These are phyloP conservation scores for Hipposideros larvatus DNA, from an alignment of 2,797 vertebrate species.

Conservation along the genomic window DNA sequence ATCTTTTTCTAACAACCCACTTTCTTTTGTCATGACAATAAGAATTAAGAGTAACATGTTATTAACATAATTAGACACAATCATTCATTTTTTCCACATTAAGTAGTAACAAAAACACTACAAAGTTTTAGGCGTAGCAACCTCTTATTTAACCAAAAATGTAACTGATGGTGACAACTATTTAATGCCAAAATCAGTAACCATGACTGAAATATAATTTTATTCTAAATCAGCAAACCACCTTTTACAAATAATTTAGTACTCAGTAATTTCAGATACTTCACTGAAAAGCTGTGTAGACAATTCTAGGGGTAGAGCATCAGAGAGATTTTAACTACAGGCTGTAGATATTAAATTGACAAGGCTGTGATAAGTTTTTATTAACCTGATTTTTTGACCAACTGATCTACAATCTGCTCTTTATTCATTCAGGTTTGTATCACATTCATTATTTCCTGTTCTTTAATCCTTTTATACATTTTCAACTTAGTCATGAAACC, in stretches of 20 bases:
- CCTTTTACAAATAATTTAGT: neutral
- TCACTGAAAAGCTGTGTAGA: neutral
- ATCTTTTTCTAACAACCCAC: neutral
- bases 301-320: neutral
- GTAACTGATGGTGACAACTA: neutral
- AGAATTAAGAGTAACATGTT: conserved; percentile 5
- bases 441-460: neutral
- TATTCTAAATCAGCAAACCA: neutral
- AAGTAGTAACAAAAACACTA: neutral
- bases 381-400: neutral
- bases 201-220: neutral
- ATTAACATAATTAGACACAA: neutral
- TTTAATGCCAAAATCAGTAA: neutral
- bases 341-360: neutral
- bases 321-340: neutral
- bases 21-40: neutral
- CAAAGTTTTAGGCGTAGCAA: neutral
- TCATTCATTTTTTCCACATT: conserved; percentile 26
- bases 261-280: neutral
- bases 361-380: neutral
- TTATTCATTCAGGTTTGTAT: neutral
- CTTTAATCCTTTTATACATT: neutral
- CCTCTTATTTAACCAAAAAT: neutral
- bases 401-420: neutral
- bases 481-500: neutral